phyloP scores from a whole-genome alignment of 2,888 invertebrate species.

The Sericinus montela region DNA sequence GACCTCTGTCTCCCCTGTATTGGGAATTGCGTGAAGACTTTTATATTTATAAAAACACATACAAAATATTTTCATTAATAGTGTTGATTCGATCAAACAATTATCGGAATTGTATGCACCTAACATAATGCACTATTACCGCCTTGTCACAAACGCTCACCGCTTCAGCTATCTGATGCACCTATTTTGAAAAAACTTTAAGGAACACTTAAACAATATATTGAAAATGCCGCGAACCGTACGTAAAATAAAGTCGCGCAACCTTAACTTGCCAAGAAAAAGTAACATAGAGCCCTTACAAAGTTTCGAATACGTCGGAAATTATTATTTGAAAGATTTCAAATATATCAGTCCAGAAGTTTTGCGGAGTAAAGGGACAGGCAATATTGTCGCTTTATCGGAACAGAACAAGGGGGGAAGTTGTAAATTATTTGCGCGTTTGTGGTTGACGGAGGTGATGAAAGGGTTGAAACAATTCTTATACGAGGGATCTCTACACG shows the following conservation, averaged over 20 bases:
- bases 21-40: too few species aligned
- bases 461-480: slow-evolving; percentile 63
- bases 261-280: not conserved
- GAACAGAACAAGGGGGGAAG: slow-evolving; percentile 21
- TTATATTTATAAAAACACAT: not conserved
- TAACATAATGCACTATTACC: not conserved
- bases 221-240: not conserved
- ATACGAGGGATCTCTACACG: slow-evolving; percentile 66
- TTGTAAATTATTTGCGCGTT: slow-evolving; percentile 36
- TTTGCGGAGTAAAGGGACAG: slow-evolving; percentile 28
- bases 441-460: slow-evolving; percentile 53
- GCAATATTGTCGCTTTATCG: slow-evolving; percentile 14
- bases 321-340: slow-evolving; percentile 61
- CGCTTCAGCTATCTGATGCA: not conserved
- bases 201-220: not conserved
- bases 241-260: not conserved
- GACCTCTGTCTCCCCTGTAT: too few species aligned
- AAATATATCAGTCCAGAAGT: slow-evolving; percentile 55
- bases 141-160: slow-evolving; percentile 1
- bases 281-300: slow-evolving; percentile 26
- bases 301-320: slow-evolving; percentile 41
- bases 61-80: not conserved
- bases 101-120: slow-evolving; percentile 15
- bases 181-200: not conserved
- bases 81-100: slow-evolving; percentile 17